These are phyloP conservation scores for Drosophila mauritiana DNA, from an alignment of 1,140 invertebrate species.

Conservation along the genomic window DNA sequence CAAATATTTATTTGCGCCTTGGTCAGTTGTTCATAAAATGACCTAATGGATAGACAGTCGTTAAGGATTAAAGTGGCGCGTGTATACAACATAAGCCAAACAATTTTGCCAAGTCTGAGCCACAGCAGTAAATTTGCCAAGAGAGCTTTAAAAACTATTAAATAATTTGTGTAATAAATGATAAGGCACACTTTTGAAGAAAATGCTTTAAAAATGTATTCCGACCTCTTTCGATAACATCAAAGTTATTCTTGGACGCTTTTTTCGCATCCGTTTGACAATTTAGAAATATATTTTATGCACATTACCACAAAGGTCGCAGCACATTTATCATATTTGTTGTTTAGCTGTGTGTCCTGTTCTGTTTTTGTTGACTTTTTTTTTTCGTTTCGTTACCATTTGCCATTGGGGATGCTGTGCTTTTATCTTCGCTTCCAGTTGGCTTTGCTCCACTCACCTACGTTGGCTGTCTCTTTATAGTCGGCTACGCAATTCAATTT, in stretches of 20 bases:
- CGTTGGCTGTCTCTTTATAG: conserved; percentile 64
- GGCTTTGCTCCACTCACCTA: conserved; percentile 63
- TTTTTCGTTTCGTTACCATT: conserved; percentile 9
- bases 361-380: conserved; percentile 37
- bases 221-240: conserved; percentile 22
- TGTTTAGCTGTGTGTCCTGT: conserved; percentile 14
- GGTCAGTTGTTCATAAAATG: conserved; percentile 37
- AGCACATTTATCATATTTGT: conserved; percentile 67
- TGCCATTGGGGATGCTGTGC: conserved; percentile 19
- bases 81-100: conserved; percentile 6
- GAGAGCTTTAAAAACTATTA: conserved; percentile 1
- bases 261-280: conserved; percentile 8
- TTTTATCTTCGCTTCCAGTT: conserved; percentile 46
- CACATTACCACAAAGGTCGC: conserved; percentile 65
- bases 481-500: conserved; percentile 73
- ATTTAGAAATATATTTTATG: conserved; percentile 56
- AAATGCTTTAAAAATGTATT: conserved; percentile 13
- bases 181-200: conserved; percentile 9
- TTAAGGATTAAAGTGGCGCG: conserved; percentile 14
- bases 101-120: conserved; percentile 2
- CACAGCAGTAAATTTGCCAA: conserved; percentile 9
- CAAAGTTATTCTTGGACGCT: neutral
- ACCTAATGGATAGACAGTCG: conserved; percentile 56
- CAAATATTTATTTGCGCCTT: conserved; percentile 6
- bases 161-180: neutral